phyloP scores from a whole-genome alignment of 2,113 vertebrate species.

The Ameiurus melas region DNA sequence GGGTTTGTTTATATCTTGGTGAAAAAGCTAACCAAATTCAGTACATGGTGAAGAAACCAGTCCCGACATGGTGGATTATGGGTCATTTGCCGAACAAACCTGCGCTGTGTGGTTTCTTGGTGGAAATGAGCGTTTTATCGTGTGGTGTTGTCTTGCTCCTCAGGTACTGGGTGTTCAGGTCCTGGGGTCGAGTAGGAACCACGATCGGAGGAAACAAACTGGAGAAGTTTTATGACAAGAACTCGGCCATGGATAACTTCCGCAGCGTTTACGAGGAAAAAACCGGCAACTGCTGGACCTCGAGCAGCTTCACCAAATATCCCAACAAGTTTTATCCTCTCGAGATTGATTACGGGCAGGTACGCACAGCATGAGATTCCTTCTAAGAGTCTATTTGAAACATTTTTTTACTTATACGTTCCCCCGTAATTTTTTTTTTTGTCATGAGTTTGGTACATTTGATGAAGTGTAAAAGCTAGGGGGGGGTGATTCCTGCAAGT shows the following conservation, averaged over 20 bases:
- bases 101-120: not conserved
- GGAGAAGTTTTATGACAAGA: slow-evolving; percentile 90
- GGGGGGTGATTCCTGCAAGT: no score
- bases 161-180: slow-evolving; percentile 99
- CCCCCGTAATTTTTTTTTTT: not conserved
- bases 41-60: not conserved
- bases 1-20: not conserved
- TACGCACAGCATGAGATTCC: slow-evolving; percentile 54
- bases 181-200: slow-evolving; percentile 96
- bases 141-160: not conserved
- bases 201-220: slow-evolving; percentile 95
- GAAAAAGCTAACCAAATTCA: not conserved
- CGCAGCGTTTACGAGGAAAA: slow-evolving; percentile 92
- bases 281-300: slow-evolving; percentile 91
- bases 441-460: not conserved
- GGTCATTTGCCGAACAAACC: not conserved
- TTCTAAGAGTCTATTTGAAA: not conserved
- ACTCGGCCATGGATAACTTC: slow-evolving; percentile 91
- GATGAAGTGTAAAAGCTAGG: not conserved
- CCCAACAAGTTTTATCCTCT: slow-evolving; percentile 97
- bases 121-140: not conserved
- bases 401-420: not conserved
- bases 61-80: not conserved
- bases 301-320: slow-evolving; percentile 90
- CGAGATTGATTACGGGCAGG: slow-evolving; percentile 98